Evolutionary conservation across 2,888 invertebrate species (phyloP).

Genomic region (Thyatira batis): DNA sequence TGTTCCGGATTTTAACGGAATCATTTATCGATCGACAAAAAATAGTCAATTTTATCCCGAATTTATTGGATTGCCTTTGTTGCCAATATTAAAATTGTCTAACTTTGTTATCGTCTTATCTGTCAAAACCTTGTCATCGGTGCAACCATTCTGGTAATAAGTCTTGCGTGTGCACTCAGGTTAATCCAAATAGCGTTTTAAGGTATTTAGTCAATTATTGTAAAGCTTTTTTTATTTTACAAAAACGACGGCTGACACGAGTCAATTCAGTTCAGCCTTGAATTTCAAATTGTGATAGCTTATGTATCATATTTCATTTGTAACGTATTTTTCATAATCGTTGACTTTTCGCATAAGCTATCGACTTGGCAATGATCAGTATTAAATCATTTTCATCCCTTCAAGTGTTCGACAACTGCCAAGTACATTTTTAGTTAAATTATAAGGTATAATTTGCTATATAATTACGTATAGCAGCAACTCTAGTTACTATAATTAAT

Average conservation of each 20-base stretch:
- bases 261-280: slow-evolving; percentile 56
- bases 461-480: slow-evolving; percentile 41
- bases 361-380: slow-evolving; percentile 72
- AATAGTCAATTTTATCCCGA: not conserved
- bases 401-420: slow-evolving; percentile 44
- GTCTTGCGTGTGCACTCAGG: slow-evolving; percentile 33
- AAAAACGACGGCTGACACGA: slow-evolving; percentile 55
- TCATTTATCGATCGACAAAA: not conserved
- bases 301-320: slow-evolving; percentile 27
- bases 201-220: slow-evolving; percentile 82
- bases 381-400: slow-evolving; percentile 54
- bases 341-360: slow-evolving; percentile 34
- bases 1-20: not conserved
- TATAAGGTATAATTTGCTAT: slow-evolving; percentile 27
- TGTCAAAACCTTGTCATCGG: not conserved
- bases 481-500: slow-evolving; percentile 49
- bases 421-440: slow-evolving; percentile 45
- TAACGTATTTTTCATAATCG: not conserved
- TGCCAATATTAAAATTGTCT: not conserved
- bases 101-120: too few species aligned
- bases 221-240: slow-evolving; percentile 68
- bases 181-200: slow-evolving; percentile 63
- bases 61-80: too few species aligned
- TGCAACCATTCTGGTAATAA: not conserved
- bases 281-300: slow-evolving; percentile 53